Percentiles rank a stretch among this genome's conserved stretches.
These are phyloP conservation scores for Xyliphius kryptos DNA, from an alignment of 2,113 vertebrate genomes.

Conservation along the genomic window DNA sequence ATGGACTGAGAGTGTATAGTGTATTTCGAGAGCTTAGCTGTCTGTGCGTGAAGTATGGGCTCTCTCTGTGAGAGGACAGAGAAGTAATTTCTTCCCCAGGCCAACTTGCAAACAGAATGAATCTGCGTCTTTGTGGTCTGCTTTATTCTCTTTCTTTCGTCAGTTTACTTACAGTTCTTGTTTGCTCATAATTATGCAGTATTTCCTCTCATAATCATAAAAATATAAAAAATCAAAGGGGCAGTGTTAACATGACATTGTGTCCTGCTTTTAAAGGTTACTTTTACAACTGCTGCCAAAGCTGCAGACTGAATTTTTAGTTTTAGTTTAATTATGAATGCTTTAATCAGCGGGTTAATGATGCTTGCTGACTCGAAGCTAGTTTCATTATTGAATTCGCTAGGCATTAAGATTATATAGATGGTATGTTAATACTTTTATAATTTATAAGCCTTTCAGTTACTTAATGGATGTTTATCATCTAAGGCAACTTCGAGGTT, in stretches of 20 bases:
- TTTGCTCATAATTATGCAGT: background rate
- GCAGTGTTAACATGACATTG: background rate
- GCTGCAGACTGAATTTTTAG: background rate
- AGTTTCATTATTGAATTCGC: background rate
- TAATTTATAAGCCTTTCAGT: background rate
- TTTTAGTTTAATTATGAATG: background rate
- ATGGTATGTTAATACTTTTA: background rate
- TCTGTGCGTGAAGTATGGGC: slow-evolving; percentile 19
- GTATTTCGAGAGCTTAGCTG: slow-evolving; percentile 13
- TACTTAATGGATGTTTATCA: background rate
- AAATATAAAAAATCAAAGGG: background rate
- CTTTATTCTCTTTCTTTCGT: slow-evolving; percentile 6
- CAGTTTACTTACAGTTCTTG: slow-evolving; percentile 3
- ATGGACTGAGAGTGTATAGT: background rate
- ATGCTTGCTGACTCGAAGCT: background rate
- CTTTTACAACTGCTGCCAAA: slow-evolving; percentile 8
- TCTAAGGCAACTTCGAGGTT: background rate
- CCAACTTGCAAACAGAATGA: slow-evolving; percentile 33
- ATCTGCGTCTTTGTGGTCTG: slow-evolving; percentile 14
- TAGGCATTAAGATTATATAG: background rate
- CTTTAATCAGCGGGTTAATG: background rate
- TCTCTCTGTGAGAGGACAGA: slow-evolving; percentile 13
- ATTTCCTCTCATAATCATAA: background rate
- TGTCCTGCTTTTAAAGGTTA: background rate
- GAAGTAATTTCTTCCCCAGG: slow-evolving; percentile 27